Evolutionary conservation across 2,113 vertebrate genomes (phyloP), one percentile per base, ranked within the genome.

Genomic region (Morone chrysops): DNA sequence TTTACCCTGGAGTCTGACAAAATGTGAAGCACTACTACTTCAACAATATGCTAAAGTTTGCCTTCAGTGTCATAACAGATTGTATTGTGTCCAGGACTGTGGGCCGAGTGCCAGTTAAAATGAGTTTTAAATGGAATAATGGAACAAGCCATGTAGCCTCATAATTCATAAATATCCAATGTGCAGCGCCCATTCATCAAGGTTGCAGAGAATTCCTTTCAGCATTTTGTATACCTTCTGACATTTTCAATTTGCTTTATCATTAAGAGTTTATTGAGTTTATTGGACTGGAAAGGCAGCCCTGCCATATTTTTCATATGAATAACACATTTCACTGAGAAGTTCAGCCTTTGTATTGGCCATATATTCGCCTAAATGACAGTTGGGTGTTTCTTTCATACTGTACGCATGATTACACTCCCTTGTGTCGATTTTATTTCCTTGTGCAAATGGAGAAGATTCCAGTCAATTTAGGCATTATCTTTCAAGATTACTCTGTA

Each of bases 211-310:
- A 79, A 73, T 66, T 73, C 73, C 69, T 81, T 79, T 87, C 75
- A 86, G 87, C 80, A 65, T 75, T 88, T 82, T 90, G 87, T 87
- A 87, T 82, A 90, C 86, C 75, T 75, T 80, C 75, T 90, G 91
- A 91, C 90, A 93, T 88, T 90, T 93, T 90, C 92, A 91, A 90
- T 93, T 92, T 90, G 73, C 85, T 87, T 91, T 85, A 89, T 91
- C 84, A 88, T 90, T 84, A 86, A 84, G 70, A 67, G 78, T 90
- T 85, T 86, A 87, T 89, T 91, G 87, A 84, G 90, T 85, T 86
- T 89, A 89, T 83, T 88, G 85, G 83, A 84, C 82, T 86, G 85
- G 82, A 90, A 90, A 88, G 83, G 73, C 75, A 70, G 80, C 57
- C 4, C 72, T 70, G 83, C 47, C 67, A 77, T 83, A 75, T 87